Evolutionary conservation across 2,113 vertebrate species (phyloP).

Genomic region (Cyrtonyx montezumae): DNA sequence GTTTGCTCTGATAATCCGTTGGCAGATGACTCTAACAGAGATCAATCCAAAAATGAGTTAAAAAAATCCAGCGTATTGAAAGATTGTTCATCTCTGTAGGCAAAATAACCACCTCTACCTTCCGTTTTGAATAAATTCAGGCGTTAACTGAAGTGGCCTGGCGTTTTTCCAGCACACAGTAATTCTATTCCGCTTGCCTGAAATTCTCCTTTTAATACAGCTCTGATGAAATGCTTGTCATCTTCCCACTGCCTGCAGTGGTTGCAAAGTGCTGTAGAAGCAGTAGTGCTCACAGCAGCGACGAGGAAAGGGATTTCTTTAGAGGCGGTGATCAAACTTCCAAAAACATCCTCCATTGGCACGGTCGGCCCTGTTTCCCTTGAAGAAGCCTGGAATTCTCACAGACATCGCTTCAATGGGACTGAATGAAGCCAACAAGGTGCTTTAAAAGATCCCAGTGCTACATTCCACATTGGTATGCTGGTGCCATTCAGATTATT

Average conservation of each 20-base stretch:
- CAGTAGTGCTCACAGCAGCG: neutral
- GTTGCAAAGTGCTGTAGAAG: neutral
- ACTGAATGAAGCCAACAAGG: neutral
- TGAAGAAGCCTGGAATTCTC: neutral
- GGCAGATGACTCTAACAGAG: neutral
- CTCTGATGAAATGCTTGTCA: neutral
- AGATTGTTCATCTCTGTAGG: slow-evolving; percentile 33
- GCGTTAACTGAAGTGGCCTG: slow-evolving; percentile 13
- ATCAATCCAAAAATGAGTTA: neutral
- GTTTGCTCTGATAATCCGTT: neutral
- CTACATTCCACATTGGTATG: neutral
- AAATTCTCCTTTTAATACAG: slow-evolving; percentile 23
- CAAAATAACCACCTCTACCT: slow-evolving; percentile 31
- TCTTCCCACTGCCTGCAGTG: neutral
- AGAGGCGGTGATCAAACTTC: neutral
- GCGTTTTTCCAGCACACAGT: slow-evolving; percentile 26
- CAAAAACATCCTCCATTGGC: neutral
- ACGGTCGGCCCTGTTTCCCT: neutral
- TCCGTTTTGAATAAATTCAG: slow-evolving; percentile 38
- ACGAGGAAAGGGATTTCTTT: neutral
- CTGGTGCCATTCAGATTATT: neutral
- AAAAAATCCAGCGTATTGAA: fast-evolving
- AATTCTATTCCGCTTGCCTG: slow-evolving; percentile 17
- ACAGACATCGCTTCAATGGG: neutral
- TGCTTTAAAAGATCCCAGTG: neutral